Conservation (phyloP, 2,797 vertebrate genomes). For the Acestrorhynchus altus region DNA sequence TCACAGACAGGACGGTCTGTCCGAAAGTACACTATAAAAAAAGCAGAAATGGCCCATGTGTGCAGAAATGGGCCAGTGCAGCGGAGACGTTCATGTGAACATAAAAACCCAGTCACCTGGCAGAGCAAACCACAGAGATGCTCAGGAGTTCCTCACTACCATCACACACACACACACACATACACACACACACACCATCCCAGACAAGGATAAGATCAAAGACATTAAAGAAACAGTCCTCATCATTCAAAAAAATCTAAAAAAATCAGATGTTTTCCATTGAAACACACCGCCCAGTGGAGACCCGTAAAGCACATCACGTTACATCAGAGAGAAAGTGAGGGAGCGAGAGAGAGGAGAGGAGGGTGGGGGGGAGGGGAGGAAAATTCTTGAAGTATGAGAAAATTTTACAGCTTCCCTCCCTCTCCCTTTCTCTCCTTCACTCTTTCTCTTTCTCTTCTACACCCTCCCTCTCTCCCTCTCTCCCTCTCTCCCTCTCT, state of each 20-base stretch:
- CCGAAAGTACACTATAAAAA: neutral
- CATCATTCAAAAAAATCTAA: conserved; percentile 61
- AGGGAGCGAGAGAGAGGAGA: conserved; percentile 17
- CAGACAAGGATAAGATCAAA: conserved; percentile 52
- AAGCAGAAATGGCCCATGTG: neutral
- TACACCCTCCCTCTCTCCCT: conserved; percentile 43
- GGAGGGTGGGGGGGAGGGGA: conserved; percentile 55
- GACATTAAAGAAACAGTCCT: conserved; percentile 35
- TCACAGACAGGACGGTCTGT: neutral
- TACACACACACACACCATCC: neutral
- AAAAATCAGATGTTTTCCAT: conserved; percentile 78
- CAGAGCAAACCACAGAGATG: conserved; percentile 2
- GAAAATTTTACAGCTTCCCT: conserved; percentile 71
- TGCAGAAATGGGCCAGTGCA: neutral
- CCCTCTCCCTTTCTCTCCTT: conserved; percentile 46
- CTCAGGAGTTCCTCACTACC: neutral
- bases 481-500: conserved; percentile 46
- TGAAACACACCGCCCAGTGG: conserved; percentile 65
- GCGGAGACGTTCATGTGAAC: neutral
- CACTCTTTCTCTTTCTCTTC: conserved; percentile 42
- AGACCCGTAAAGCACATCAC: conserved; percentile 70
- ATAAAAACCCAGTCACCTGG: neutral
- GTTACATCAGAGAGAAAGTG: conserved; percentile 73
- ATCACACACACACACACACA: neutral
- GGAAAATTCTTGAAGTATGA: conserved; percentile 80